Base-by-base conservation (phyloP, 2,888 invertebrate genomes). In the Campoplex nolae region DNA sequence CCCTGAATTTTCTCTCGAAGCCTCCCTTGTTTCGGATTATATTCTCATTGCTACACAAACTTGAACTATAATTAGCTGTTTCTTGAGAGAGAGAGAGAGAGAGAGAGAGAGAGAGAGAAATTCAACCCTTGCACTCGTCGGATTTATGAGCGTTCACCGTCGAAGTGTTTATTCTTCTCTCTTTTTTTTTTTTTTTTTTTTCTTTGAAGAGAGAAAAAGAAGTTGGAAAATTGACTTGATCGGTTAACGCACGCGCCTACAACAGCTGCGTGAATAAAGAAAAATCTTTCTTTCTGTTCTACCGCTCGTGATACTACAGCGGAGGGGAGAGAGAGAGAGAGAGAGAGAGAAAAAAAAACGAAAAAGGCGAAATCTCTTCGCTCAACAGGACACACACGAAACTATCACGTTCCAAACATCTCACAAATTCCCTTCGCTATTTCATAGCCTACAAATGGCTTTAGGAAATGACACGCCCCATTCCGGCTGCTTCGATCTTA, bases 401-500 rank as follows among this genome's bases (percentile, higher is more conserved):
- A 89, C 92, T 92, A 93, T 94, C 93, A 93, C 94, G 93, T 94
- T 92, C 90, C 84, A 38, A 88, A 85, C 84, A 78, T 84, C 76
- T 88, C 88, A 84, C 75, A 35, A 51, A 54, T 83, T 87, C 73
- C 71, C 78, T 76, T 88, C 88, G 85, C 83, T 87, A 88, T 87
- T 86, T 90, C 89, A 90, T 89, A 23, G 23, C 84, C 71, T 90
- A 93, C 92, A 93, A 94, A 94, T 93, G 92, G 92, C 91, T 94
- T 92, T 88, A 92, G 94, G 94, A 94, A 93, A 90, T 91, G 93
- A 75, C 93, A 94, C 94, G 93, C 94, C 93, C 90, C 91, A 90
- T 91, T 88, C 88, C 93, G 93, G 92, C 92, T 92, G 93, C 84
- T 83, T 68, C 67, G 9, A 70, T 56, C 51, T 68, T 65, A 75